A percentile compares a stretch with the other conserved stretches of the same genome.
Conservation (phyloP, 2,113 vertebrate species). For the Pterocles gutturalis region DNA sequence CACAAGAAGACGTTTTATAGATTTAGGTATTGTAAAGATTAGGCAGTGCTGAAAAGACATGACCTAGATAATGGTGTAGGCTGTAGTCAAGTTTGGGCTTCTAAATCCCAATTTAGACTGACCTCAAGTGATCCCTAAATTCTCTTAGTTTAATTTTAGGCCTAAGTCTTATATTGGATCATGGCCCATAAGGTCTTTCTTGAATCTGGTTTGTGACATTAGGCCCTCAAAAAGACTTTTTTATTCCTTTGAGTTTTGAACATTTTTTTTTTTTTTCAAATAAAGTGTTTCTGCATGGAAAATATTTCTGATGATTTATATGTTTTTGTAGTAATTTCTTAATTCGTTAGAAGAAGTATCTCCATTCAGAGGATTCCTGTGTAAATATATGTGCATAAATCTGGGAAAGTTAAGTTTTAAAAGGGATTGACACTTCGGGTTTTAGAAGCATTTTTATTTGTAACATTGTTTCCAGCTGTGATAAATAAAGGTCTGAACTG, state of each 20-base stretch:
- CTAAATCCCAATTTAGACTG: background rate
- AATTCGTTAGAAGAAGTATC: constrained; percentile 15
- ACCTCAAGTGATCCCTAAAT: background rate
- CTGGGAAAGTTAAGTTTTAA: constrained; percentile 47
- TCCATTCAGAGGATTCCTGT: constrained; percentile 37
- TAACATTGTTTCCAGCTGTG: constrained; percentile 42
- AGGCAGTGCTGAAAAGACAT: background rate
- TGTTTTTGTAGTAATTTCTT: constrained; percentile 36
- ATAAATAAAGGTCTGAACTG: constrained; percentile 55
- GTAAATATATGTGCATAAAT: constrained; percentile 62
- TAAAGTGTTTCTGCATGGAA: constrained; percentile 4
- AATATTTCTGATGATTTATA: constrained; percentile 37
- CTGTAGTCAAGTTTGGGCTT: background rate
- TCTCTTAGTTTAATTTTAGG: background rate
- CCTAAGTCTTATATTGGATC: background rate
- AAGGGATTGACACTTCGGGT: background rate
- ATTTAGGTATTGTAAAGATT: background rate
- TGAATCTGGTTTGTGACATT: background rate
- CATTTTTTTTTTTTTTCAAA: background rate
- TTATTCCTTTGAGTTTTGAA: background rate
- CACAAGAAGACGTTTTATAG: background rate
- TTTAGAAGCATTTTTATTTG: constrained; percentile 46
- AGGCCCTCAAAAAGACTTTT: background rate
- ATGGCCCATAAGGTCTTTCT: background rate
- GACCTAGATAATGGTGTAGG: background rate